Base-by-base conservation (phyloP, 1,140 invertebrate species). In the Penaeus japonicus region DNA sequence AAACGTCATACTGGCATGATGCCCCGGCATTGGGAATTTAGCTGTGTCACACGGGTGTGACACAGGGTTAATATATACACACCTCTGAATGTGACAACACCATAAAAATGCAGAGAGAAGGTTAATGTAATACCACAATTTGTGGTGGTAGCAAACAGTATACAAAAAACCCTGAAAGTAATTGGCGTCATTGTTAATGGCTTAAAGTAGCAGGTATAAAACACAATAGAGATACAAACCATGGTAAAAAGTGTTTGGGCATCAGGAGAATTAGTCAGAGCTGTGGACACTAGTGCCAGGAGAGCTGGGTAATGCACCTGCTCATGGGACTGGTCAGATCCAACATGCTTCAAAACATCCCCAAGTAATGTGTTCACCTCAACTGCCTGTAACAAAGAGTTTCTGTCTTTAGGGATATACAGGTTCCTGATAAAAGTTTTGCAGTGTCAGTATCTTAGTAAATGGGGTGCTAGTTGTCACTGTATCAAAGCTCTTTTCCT, bases 281-380 rank as follows among this genome's bases (percentile, higher is more conserved):
- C 94, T 92, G 96, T 96, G 85, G 95, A 94, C 15, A 98, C 92
- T 75, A 98, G 95, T 57, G 94, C 94, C 91, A 97, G 96, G 55
- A 98, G 92, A 91, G 97, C 95, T 1, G 94, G 92, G 91, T 88
- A 88, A 59, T 97, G 96, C 92, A 95, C 95, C 73, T 96, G 95
- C 92, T 98, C 96, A 92, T 95, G 96, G 1, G 94, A 94, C 89
- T 95, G 90, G 87, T 93, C 95, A 93, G 92, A 94, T 47, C 94
- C 94, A 92, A 98, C 94, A 91, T 96, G 96, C 24, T 94, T 94
- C 80, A 98, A 96, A 30, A 98, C 95, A 91, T 98, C 97, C 53
- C 95, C 95, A 39, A 99, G 92, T 84, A 99, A 94, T 35, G 95
- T 94, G 92, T 98, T 97, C 0, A 98, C 93, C 92, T 98, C 96